phyloP scores from a whole-genome alignment of 2,113 vertebrate species.

The Leptodactylus fuscus region DNA sequence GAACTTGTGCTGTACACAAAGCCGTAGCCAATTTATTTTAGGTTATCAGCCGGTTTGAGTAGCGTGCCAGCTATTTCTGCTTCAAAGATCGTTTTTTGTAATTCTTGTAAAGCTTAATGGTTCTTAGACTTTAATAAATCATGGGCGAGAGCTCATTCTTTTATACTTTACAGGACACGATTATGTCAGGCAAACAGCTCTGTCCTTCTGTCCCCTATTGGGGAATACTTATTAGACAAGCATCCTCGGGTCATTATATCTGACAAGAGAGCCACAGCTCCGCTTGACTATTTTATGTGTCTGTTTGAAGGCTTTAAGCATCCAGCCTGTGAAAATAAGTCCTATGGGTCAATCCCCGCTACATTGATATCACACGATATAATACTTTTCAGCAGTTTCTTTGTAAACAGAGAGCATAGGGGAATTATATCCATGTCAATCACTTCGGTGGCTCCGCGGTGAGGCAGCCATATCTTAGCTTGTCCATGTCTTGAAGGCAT shows the following conservation, averaged over 20 bases:
- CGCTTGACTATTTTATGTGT: constrained; percentile 50
- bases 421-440: constrained; percentile 44
- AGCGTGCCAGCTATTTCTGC: constrained; percentile 44
- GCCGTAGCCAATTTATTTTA: constrained; percentile 31
- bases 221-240: constrained; percentile 46
- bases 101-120: constrained; percentile 52
- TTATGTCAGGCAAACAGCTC: constrained; percentile 55
- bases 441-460: neutral
- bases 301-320: constrained; percentile 51
- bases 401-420: constrained; percentile 45
- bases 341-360: constrained; percentile 36
- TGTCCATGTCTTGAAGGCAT: neutral
- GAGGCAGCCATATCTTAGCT: neutral
- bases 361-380: constrained; percentile 32
- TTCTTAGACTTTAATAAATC: constrained; percentile 50
- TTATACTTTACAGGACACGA: constrained; percentile 51
- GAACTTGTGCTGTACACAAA: constrained; percentile 37
- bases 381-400: constrained; percentile 42
- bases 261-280: constrained; percentile 22
- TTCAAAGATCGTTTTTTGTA: constrained; percentile 54
- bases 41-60: constrained; percentile 39
- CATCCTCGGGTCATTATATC: constrained; percentile 56
- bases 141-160: constrained; percentile 49
- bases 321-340: constrained; percentile 37
- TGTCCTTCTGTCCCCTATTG: constrained; percentile 46